These are phyloP conservation scores for Acanthopagrus latus DNA, from an alignment of 2,797 vertebrate genomes.

Conservation along the genomic window DNA sequence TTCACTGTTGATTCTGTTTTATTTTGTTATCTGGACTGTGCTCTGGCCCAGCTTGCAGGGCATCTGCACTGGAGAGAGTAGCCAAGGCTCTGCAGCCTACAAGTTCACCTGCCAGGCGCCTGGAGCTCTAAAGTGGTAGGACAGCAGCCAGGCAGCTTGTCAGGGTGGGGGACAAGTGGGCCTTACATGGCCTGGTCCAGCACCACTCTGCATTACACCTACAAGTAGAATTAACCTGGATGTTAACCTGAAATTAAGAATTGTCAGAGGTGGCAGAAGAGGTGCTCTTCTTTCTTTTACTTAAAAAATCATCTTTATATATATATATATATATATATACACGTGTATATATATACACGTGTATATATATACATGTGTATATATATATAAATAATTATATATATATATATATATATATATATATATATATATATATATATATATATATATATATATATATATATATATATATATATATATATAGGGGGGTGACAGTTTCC, in stretches of 20 bases:
- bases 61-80: constrained; percentile 67
- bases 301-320: too few species aligned
- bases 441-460: too few species aligned
- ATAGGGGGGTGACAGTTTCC: too few species aligned
- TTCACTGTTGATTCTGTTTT: not conserved
- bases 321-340: too few species aligned
- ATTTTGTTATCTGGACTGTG: constrained; percentile 24
- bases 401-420: too few species aligned
- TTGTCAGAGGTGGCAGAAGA: not conserved
- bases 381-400: too few species aligned
- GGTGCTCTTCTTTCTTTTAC: too few species aligned
- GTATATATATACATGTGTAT: too few species aligned
- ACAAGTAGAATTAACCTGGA: constrained; percentile 5
- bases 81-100: constrained; percentile 78
- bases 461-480: too few species aligned
- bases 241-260: not conserved
- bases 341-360: too few species aligned
- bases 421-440: too few species aligned
- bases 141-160: constrained; percentile 77
- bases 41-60: constrained; percentile 68
- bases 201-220: constrained; percentile 71
- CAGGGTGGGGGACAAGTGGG: constrained; percentile 81
- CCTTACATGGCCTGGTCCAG: constrained; percentile 77
- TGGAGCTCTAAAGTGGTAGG: constrained; percentile 78
- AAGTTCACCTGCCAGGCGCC: constrained; percentile 84